phyloP scores from a whole-genome alignment of 2,888 invertebrate genomes.

The Apamea crenata region DNA sequence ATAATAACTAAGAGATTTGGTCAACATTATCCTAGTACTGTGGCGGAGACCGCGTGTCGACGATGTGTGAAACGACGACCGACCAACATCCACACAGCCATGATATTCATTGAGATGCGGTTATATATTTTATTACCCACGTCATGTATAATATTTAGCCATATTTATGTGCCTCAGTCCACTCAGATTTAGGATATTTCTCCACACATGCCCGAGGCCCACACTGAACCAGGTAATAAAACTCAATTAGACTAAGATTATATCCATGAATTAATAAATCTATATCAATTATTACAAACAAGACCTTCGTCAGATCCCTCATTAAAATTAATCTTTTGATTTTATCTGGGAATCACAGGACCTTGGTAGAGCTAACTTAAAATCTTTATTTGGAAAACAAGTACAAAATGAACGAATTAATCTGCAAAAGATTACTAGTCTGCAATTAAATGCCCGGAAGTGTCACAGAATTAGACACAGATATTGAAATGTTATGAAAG shows the following conservation, averaged over 20 bases:
- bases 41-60: no score
- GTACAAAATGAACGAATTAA: not conserved
- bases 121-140: not conserved
- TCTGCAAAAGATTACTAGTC: not conserved
- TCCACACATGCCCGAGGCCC: not conserved
- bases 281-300: not conserved
- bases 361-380: not conserved
- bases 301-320: not conserved
- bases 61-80: no score
- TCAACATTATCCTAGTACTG: no score
- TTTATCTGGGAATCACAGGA: not conserved
- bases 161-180: slow-evolving; percentile 10
- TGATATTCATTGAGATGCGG: slow-evolving; percentile 47
- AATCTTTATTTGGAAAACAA: not conserved
- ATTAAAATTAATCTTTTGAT: not conserved
- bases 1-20: no score
- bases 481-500: slow-evolving; percentile 17
- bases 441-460: not conserved
- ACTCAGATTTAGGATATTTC: not conserved
- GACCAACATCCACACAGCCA: slow-evolving; percentile 29
- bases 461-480: slow-evolving; percentile 4
- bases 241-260: slow-evolving; percentile 28
- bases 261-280: slow-evolving; percentile 31
- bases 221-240: slow-evolving; percentile 23
- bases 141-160: slow-evolving; percentile 9